Evolutionary conservation across 2,888 invertebrate genomes (phyloP).

Genomic region (Thera britannica): DNA sequence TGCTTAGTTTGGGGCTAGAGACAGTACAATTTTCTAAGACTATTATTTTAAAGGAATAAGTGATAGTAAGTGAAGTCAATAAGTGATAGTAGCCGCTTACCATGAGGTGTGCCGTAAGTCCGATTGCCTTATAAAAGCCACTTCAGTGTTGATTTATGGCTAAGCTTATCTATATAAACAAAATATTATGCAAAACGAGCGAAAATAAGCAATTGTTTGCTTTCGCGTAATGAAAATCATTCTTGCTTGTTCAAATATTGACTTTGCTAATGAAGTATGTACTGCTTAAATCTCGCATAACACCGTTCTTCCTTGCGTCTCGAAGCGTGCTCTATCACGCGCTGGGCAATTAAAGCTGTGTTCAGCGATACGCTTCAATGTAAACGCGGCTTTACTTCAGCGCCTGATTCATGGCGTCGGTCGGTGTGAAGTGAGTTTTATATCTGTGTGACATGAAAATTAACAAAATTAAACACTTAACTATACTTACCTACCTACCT

Average conservation of each 20-base stretch:
- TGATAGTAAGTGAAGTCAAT: too few species aligned
- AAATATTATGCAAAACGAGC: not conserved
- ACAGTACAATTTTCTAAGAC: too few species aligned
- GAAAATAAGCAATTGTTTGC: not conserved
- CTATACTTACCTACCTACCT: too few species aligned
- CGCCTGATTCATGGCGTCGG: constrained; percentile 20
- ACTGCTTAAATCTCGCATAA: constrained; percentile 21
- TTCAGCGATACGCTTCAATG: constrained; percentile 33
- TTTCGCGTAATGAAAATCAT: not conserved
- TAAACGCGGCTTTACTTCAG: constrained; percentile 28
- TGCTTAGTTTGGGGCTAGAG: too few species aligned
- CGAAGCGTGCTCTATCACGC: constrained; percentile 34
- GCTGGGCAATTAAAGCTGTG: constrained; percentile 33
- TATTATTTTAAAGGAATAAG: too few species aligned
- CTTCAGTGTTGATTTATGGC: too few species aligned
- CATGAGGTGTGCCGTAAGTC: too few species aligned
- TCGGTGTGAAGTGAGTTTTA: constrained; percentile 7
- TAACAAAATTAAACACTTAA: not conserved
- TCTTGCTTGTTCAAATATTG: not conserved
- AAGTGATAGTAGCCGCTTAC: too few species aligned
- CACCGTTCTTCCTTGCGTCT: constrained; percentile 19
- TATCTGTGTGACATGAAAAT: not conserved
- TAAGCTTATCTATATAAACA: not conserved
- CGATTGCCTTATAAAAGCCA: too few species aligned
- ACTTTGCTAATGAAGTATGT: not conserved